phyloP scores from a whole-genome alignment of 2,888 invertebrate genomes.

The Beris morrisii region DNA sequence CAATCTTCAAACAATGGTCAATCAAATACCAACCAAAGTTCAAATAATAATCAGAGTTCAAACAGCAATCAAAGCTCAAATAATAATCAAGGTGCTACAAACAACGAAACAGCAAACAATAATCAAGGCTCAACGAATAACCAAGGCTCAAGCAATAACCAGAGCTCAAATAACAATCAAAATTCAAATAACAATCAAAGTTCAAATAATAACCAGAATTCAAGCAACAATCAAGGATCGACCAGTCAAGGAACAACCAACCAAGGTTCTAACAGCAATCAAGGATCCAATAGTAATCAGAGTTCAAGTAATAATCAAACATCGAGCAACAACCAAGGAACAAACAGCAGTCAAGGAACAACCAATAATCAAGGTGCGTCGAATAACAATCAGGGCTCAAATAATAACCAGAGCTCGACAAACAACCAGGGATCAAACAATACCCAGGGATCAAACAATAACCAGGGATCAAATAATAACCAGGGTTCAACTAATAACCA shows the following conservation, averaged over 20 bases:
- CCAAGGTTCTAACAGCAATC: conserved; percentile 37
- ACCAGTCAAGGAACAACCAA: background rate
- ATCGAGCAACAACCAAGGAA: conserved; percentile 35
- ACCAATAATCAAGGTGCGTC: conserved; percentile 33
- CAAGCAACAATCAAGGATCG: conserved; percentile 37
- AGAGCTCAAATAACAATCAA: conserved; percentile 38
- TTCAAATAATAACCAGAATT: conserved; percentile 31
- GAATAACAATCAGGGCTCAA: conserved; percentile 34
- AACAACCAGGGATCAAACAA: conserved; percentile 38
- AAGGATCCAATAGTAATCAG: conserved; percentile 36
- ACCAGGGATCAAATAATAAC: conserved; percentile 34
- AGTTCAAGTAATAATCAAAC: conserved; percentile 31
- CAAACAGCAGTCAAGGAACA: conserved; percentile 37
- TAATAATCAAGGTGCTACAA: conserved; percentile 36
- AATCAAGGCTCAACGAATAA: conserved; percentile 43
- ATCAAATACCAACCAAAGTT: conserved; percentile 33
- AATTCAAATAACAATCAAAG: conserved; percentile 28
- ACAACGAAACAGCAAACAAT: conserved; percentile 33
- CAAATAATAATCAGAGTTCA: conserved; percentile 30
- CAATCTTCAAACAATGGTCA: conserved; percentile 27
- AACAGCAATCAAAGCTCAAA: conserved; percentile 28
- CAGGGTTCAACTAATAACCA: conserved; percentile 41
- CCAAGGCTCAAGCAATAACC: conserved; percentile 32
- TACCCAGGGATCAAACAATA: conserved; percentile 28
- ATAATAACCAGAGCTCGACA: conserved; percentile 33